Percentiles rank a stretch among this genome's conserved stretches.
Conservation (phyloP, 2,888 invertebrate genomes). For the Mechanitis messenoides region DNA sequence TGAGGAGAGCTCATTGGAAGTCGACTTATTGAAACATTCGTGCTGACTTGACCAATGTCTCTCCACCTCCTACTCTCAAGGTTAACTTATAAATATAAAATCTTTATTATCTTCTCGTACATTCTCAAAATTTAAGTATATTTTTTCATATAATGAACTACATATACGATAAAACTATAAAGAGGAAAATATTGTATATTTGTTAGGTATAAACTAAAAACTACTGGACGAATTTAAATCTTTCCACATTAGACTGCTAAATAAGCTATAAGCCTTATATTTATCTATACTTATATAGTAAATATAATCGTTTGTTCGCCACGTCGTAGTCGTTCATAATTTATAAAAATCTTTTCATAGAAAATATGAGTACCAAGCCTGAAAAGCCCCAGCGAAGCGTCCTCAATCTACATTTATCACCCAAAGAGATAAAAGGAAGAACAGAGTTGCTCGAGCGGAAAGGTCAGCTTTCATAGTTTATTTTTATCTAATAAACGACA, state of each 20-base stretch:
- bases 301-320: too few relatives aligned
- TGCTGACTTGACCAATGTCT: constrained; percentile 16
- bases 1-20: constrained; percentile 34
- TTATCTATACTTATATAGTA: too few relatives aligned
- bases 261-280: too few relatives aligned
- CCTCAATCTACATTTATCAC: constrained; percentile 23
- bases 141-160: too few relatives aligned
- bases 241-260: too few relatives aligned
- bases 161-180: too few relatives aligned
- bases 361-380: background rate
- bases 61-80: constrained; percentile 18
- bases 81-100: constrained; percentile 6
- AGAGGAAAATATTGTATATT: too few relatives aligned
- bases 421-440: constrained; percentile 23
- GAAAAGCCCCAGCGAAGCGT: constrained; percentile 11
- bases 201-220: too few relatives aligned
- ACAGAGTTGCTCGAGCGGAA: constrained; percentile 25
- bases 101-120: background rate
- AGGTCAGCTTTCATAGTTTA: constrained; percentile 29
- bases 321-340: too few relatives aligned
- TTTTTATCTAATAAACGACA: constrained; percentile 30
- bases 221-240: too few relatives aligned
- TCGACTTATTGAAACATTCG: constrained; percentile 26
- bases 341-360: constrained; percentile 1
- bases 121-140: background rate